Evolutionary conservation across 2,888 invertebrate species (phyloP), one percentile per base, ranked within the genome.

Genomic region (Mycalesis mineus): DNA sequence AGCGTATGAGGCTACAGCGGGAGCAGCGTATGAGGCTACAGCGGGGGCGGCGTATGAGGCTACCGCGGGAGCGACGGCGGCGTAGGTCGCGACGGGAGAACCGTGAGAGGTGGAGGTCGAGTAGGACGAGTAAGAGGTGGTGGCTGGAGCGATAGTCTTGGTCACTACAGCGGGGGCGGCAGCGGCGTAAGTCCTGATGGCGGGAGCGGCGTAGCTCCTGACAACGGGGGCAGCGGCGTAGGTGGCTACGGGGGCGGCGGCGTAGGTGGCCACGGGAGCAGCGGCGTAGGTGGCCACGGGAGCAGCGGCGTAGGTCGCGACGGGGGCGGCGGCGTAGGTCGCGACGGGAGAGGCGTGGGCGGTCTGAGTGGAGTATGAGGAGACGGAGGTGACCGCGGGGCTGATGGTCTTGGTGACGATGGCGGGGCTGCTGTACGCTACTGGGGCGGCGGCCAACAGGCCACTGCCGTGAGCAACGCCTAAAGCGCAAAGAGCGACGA

Each of bases 401-500:
- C 80, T 74, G 69, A 83, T 76, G 62, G 84, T 81, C 71, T 80
- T 78, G 60, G 82, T 77, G 49, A 85, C 73, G 66, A 73, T 62
- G 48, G 77, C 77, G 65, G 77, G 91, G 78, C 71, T 83, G 78
- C 80, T 90, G 82, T 83, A 92, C 67, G 84, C 84, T 67, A 88
- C 71, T 15, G 87, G 88, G 62, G 84, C 88, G 47, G 83, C 84
- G 57, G 82, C 87, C 55, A 80, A 74, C 57, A 92, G 76, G 63
- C 90, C 77, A 65, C 93, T 91, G 66, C 91, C 92, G 72, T 82
- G 91, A 76, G 88, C 92, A 49, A 90, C 82, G 67, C 92, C 91
- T 84, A 93, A 79, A 68, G 90, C 83, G 76, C 92, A 90, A 72
- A 91, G 91, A 69, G 93, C 82, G 64, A 92, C 80, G 77, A 93